Percentiles rank a stretch among this genome's conserved stretches.
Evolutionary conservation across 2,888 invertebrate species (phyloP).

Genomic region (Calameuta filiformis): DNA sequence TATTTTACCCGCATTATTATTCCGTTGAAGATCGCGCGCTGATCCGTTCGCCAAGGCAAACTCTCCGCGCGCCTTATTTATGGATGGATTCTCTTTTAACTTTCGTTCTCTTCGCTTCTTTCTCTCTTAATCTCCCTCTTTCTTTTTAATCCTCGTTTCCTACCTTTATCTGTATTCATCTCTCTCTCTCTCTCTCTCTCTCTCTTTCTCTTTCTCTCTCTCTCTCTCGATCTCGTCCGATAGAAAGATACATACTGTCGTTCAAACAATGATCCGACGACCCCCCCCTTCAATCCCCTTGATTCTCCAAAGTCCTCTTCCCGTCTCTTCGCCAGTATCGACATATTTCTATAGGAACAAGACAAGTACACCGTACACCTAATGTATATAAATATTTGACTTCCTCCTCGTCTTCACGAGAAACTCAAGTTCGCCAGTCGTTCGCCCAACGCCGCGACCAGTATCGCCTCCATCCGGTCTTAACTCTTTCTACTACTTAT

Average conservation of each 20-base stretch:
- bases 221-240: background rate
- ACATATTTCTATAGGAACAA: slow-evolving; percentile 1
- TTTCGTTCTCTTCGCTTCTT: slow-evolving; percentile 42
- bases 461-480: background rate
- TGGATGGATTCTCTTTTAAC: slow-evolving; percentile 65
- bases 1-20: slow-evolving; percentile 66
- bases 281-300: slow-evolving; percentile 22
- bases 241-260: background rate
- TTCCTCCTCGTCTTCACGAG: background rate
- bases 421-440: background rate
- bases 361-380: background rate
- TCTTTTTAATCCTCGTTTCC: slow-evolving; percentile 5
- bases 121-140: background rate
- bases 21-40: slow-evolving; percentile 64
- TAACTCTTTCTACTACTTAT: background rate
- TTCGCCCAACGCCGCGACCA: background rate
- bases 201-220: background rate
- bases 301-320: background rate
- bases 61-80: slow-evolving; percentile 55
- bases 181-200: background rate
- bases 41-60: slow-evolving; percentile 56
- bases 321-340: background rate
- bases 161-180: slow-evolving; percentile 11
- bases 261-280: slow-evolving; percentile 33
- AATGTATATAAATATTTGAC: slow-evolving; percentile 10